These are phyloP conservation scores for Ferrisia virgata DNA, from an alignment of 2,888 invertebrate species.

Conservation along the genomic window DNA sequence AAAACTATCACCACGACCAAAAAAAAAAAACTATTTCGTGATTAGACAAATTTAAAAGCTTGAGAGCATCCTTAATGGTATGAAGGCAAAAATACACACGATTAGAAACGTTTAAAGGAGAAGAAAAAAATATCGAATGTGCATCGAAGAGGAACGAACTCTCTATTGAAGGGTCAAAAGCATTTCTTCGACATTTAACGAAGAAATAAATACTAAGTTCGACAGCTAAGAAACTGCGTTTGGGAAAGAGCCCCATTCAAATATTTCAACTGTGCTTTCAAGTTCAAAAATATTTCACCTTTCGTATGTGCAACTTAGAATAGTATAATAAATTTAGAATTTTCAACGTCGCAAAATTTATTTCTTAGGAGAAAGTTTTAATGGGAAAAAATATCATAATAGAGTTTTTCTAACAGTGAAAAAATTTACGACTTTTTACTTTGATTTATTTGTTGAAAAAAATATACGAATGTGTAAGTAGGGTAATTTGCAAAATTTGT, in stretches of 20 bases:
- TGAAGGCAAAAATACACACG: background rate
- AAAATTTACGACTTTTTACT: conserved; percentile 18
- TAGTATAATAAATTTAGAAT: conserved; percentile 19
- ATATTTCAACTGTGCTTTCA: conserved; percentile 17
- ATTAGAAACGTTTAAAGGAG: background rate
- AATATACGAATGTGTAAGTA: conserved; percentile 1
- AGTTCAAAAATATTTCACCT: conserved; percentile 26
- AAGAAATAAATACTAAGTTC: conserved; percentile 28
- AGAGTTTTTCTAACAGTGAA: background rate
- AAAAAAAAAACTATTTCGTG: background rate
- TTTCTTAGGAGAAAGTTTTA: conserved; percentile 10
- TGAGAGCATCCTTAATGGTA: background rate
- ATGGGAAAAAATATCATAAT: conserved; percentile 29
- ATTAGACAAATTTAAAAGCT: background rate
- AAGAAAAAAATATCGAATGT: conserved; percentile 8
- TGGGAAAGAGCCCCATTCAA: conserved; percentile 4
- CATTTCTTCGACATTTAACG: conserved; percentile 12
- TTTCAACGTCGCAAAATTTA: conserved; percentile 27
- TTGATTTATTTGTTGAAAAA: background rate
- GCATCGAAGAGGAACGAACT: conserved; percentile 27
- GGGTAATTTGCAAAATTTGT: background rate
- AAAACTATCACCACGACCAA: background rate
- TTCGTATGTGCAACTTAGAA: conserved; percentile 22
- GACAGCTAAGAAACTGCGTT: conserved; percentile 7
- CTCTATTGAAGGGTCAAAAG: conserved; percentile 14